Conservation (phyloP, 1,140 invertebrate species). For the Homarus americanus region DNA sequence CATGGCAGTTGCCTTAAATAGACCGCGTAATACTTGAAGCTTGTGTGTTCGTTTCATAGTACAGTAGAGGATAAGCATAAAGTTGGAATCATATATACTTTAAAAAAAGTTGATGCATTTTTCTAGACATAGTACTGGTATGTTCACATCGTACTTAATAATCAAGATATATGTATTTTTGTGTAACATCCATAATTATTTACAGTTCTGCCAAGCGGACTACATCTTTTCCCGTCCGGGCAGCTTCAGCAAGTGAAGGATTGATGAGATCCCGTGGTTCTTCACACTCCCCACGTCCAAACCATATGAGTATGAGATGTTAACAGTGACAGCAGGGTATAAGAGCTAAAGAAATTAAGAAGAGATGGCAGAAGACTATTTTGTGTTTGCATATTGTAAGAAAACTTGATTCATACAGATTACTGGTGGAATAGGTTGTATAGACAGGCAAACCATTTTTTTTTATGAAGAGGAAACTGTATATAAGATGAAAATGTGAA, state of each 20-base stretch:
- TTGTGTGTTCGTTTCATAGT: background rate
- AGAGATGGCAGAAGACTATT: too few relatives aligned
- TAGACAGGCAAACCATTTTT: too few relatives aligned
- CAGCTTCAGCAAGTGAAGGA: conserved; percentile 68
- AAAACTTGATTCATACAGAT: too few relatives aligned
- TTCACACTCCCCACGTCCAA: conserved; percentile 42
- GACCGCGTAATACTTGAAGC: background rate
- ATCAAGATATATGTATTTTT: background rate
- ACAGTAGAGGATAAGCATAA: background rate
- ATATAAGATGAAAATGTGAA: background rate
- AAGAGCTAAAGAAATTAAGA: background rate
- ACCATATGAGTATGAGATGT: conserved; percentile 68
- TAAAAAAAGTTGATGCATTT: conserved; percentile 40
- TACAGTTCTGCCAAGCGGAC: conserved; percentile 71
- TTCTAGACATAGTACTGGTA: background rate
- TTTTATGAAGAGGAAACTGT: background rate
- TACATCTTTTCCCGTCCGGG: conserved; percentile 69
- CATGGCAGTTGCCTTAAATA: conserved; percentile 19
- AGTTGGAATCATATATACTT: background rate
- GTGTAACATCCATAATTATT: background rate
- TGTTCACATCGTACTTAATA: background rate
- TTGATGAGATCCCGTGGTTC: conserved; percentile 49
- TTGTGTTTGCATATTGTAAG: too few relatives aligned
- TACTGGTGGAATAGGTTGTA: background rate
- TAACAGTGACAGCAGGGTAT: background rate